A percentile compares a stretch with the other conserved stretches of the same genome.
These are phyloP conservation scores for Balaeniceps rex DNA, from an alignment of 2,113 vertebrate genomes.

Conservation along the genomic window DNA sequence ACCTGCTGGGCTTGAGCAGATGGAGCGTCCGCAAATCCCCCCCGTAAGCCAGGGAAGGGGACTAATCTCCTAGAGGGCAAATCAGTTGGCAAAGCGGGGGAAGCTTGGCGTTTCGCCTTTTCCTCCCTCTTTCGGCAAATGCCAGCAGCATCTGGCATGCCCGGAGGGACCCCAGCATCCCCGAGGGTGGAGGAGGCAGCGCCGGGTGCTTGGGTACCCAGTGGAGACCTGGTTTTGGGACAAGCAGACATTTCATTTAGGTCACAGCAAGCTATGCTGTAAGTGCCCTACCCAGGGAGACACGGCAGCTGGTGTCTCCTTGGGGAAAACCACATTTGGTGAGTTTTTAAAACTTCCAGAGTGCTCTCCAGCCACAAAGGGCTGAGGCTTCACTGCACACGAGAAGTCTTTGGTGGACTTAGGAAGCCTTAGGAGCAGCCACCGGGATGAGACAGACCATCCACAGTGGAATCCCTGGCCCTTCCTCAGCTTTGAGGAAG, in stretches of 20 bases:
- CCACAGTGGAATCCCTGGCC: neutral
- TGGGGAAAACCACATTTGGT: neutral
- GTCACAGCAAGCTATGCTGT: neutral
- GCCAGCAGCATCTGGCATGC: neutral
- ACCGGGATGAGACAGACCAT: neutral
- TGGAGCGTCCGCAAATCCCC: constrained; percentile 12
- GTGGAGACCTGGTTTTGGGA: neutral
- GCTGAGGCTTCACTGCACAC: neutral
- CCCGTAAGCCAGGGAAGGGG: neutral
- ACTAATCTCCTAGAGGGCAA: constrained; percentile 49
- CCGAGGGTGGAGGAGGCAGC: fast-evolving
- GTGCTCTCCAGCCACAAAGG: fast-evolving
- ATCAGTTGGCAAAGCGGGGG: neutral
- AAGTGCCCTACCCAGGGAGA: neutral
- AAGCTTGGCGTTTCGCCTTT: neutral
- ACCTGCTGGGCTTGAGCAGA: neutral
- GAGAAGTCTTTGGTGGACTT: neutral
- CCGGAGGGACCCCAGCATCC: neutral
- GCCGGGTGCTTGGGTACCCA: neutral
- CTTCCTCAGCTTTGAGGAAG: neutral
- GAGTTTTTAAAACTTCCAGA: neutral
- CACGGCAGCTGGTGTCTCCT: neutral
- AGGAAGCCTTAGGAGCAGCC: neutral
- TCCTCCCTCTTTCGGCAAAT: neutral
- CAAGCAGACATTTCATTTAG: neutral